Evolutionary conservation across 2,797 vertebrate genomes (phyloP), one percentile per base, ranked within the genome.

Genomic region (Sebastes diploproa): DNA sequence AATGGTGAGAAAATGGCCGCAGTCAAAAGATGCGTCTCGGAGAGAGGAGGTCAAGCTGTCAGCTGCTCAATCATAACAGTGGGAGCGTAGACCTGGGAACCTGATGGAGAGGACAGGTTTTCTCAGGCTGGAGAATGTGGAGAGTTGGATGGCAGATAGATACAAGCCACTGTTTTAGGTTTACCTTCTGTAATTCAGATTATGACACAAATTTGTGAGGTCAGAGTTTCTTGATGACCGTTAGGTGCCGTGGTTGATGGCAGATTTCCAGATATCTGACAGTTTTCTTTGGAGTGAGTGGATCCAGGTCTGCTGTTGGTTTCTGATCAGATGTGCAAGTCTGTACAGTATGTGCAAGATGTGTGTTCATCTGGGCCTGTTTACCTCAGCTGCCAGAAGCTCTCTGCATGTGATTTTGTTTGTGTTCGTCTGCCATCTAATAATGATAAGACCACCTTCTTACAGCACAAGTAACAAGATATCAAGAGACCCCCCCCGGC

Each of bases 1-100:
- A 86, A 91, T 71, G 72, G 80, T 70, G 77, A 87, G 86, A 86
- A 90, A 94, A 91, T 85, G 81, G 83, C 82, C 27, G 20, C 66
- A 86, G 86, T 92, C 84, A 86, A 78, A 83, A 87, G 81, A 84
- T 78, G 80, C 29, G 75, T 72, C 58, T 77, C 12, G 12, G 62
- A 42, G 75, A 78, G 62, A 55, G 74, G 84, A 87, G 83, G 88
- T 92, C 80, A 85, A 83, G 50, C 83, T 71, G 78, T 89, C 89
- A 83, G 85, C 70, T 77, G 75, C 77, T 83, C 72, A 32, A 42
- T 81, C 72, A 55, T 32, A 66, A 52, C 20, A 11, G 72, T 69
- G 23, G 18, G 27, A 67, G 70, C 25, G 2, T 18, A 61, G 73
- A 86, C 52, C 72, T 46, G 60, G 61, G 55, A 87, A 65, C 60